A percentile compares a stretch with the other conserved stretches of the same genome.
Conservation (phyloP, 2,797 vertebrate species). For the Hypotaenidia philippensis region DNA sequence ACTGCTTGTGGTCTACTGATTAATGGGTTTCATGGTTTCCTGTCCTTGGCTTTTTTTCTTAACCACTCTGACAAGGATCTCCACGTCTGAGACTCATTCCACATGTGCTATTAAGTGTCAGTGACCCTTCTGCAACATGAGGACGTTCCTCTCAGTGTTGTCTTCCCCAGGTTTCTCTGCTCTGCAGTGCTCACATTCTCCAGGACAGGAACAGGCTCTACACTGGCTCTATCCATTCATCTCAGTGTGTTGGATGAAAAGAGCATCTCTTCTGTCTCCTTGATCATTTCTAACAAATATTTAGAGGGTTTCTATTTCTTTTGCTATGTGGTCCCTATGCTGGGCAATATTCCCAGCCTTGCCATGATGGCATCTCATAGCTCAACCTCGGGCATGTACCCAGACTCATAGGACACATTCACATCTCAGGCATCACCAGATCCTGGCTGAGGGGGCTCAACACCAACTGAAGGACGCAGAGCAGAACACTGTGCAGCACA, state of each 20-base stretch:
- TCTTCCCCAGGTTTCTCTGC: background rate
- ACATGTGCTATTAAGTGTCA: background rate
- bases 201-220: background rate
- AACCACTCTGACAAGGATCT: background rate
- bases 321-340: background rate
- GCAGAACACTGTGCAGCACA: background rate
- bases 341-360: background rate
- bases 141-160: no score
- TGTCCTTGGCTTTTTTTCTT: background rate
- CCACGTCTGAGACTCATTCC: background rate
- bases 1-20: background rate
- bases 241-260: background rate
- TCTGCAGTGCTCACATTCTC: background rate
- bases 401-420: background rate
- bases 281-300: background rate
- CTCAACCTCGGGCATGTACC: background rate
- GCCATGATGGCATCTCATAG: background rate
- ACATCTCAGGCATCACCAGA: background rate
- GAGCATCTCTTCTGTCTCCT: background rate
- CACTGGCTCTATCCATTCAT: background rate
- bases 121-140: background rate
- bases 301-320: background rate
- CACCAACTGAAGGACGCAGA: background rate
- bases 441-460: background rate
- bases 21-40: background rate